Base-by-base conservation (phyloP, 2,113 vertebrate species). In the Percopsis transmontana region DNA sequence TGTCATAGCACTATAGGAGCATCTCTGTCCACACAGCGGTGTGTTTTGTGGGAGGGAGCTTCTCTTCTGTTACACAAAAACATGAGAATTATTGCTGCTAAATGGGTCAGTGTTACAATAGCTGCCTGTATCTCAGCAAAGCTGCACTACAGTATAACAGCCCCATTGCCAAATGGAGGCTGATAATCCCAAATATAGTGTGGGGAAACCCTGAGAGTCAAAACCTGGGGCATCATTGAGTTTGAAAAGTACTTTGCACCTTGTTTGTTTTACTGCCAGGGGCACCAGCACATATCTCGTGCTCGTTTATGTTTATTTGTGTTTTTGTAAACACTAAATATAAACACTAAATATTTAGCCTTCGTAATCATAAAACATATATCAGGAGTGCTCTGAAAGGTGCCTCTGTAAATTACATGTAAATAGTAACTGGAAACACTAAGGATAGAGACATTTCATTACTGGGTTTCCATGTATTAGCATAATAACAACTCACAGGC, bases 41-140 rank as follows among this genome's bases (percentile, higher is more conserved):
- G 27, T 33, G 27, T 33, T 33, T 33, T 6, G n/a, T n/a, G 27
- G 27, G 27, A 7, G 41, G 15, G 38, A 15, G 48, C 58, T 66
- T 55, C 74, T 64, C 66, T 51, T 71, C 62, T 71, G 51, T 40
- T 5, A 19, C 39, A 82, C 71, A 80, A 72, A 79, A 33, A 56
- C 67, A 58, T 66, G 60, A 64, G 82, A 84, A 81, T 86, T n/a
- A 69, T 64, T 56, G 16, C 20, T 58, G 4, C 62, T 63, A 89
- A 83, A 80, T 82, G 75, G 83, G 86, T 85, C 85, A 84, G 76
- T 74, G 68, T 79, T 78, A 84, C 82, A 86, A 81, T 82, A 58
- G 53, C 76, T 44, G 62, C 33, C 74, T 81, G 68, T 64, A 39
- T 62, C 7, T 47, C 51, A 60, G 19, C 40, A 23, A 23, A n/a